A percentile compares a stretch with the other conserved stretches of the same genome.
Conservation (phyloP, 2,113 vertebrate genomes). For the Prionailurus viverrinus region DNA sequence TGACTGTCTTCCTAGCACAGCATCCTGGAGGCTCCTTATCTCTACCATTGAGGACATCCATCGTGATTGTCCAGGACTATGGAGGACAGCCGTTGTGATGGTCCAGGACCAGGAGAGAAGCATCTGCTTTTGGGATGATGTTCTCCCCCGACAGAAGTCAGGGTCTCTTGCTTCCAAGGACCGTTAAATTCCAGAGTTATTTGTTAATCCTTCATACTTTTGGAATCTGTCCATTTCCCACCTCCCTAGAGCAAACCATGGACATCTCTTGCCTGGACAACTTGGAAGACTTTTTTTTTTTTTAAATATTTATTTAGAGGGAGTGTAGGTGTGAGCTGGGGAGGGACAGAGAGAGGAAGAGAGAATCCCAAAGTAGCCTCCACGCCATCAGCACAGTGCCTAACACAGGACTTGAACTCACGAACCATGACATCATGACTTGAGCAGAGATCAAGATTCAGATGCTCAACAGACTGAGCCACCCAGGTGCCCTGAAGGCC, state of each 20-base stretch:
- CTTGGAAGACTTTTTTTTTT: not conserved
- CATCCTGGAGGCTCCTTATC: not conserved
- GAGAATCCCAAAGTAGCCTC: no score
- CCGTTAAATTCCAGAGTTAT: not conserved
- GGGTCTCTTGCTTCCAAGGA: not conserved
- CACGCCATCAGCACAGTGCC: no score
- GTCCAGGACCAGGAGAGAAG: not conserved
- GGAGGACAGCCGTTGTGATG: no score
- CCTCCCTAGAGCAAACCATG: not conserved
- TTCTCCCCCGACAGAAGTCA: accelerated
- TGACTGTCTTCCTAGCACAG: accelerated
- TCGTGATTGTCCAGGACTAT: not conserved
- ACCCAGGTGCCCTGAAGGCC: no score
- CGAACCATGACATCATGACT: no score
- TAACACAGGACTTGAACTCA: no score
- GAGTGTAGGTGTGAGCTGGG: no score
- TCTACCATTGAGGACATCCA: not conserved
- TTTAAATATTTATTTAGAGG: no score
- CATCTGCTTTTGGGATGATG: not conserved
- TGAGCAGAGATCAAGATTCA: no score
- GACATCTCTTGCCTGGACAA: not conserved
- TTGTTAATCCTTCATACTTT: not conserved
- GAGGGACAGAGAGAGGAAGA: no score
- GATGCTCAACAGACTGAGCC: no score
- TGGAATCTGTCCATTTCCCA: not conserved